These are phyloP conservation scores for Nothoprocta perdicaria DNA, from an alignment of 2,113 vertebrate species.

Conservation along the genomic window DNA sequence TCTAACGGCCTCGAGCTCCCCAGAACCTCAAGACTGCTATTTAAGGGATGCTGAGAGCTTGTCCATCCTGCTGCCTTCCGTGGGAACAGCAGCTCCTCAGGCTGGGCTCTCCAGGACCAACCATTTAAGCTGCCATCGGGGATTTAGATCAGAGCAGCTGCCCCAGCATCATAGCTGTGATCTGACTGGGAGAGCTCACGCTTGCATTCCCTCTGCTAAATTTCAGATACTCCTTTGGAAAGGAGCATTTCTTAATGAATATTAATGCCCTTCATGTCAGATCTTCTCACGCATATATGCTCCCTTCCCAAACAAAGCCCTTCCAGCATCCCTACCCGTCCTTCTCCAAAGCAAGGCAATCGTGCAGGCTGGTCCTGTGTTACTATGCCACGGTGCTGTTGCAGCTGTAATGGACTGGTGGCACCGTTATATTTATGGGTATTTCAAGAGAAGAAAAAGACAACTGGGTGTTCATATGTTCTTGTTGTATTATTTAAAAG, in stretches of 20 bases:
- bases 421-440: background rate
- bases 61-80: accelerated
- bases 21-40: accelerated
- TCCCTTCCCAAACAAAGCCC: background rate
- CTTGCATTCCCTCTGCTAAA: background rate
- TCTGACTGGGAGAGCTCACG: background rate
- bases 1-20: background rate
- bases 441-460: background rate
- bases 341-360: background rate
- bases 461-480: background rate
- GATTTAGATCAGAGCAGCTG: accelerated
- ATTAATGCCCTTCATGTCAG: background rate
- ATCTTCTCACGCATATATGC: background rate
- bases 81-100: accelerated
- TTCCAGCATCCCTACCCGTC: background rate
- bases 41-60: background rate
- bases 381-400: background rate
- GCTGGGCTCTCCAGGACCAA: too few relatives aligned
- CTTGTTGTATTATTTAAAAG: constrained; percentile 60
- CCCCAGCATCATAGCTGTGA: background rate
- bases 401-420: background rate
- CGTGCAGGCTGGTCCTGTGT: accelerated
- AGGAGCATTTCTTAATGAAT: background rate
- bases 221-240: background rate
- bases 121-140: background rate